These are phyloP conservation scores for Epinotia bilunana DNA, from an alignment of 2,888 invertebrate genomes.

Conservation along the genomic window DNA sequence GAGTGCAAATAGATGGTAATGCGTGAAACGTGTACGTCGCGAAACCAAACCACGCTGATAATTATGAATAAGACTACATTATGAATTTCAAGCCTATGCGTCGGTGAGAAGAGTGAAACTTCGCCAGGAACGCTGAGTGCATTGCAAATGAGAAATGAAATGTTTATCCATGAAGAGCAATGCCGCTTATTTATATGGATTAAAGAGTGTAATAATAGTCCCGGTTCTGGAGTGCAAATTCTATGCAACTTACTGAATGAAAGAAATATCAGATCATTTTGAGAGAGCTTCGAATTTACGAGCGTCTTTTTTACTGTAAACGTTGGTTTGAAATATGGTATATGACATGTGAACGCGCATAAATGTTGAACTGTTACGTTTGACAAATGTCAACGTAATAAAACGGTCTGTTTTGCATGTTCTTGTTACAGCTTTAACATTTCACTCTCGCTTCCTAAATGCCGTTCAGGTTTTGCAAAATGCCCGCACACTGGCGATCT, in stretches of 20 bases:
- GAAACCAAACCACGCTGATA: slow-evolving; percentile 30
- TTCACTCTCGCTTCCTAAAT: slow-evolving; percentile 36
- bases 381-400: slow-evolving; percentile 19
- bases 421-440: slow-evolving; percentile 31
- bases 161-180: slow-evolving; percentile 53
- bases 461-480: slow-evolving; percentile 1
- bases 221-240: neutral
- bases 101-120: slow-evolving; percentile 17
- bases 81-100: slow-evolving; percentile 27
- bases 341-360: slow-evolving; percentile 12
- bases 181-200: slow-evolving; percentile 58
- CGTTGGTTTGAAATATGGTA: slow-evolving; percentile 12
- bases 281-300: slow-evolving; percentile 19
- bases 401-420: slow-evolving; percentile 19
- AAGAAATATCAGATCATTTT: slow-evolving; percentile 7
- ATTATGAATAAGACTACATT: slow-evolving; percentile 8
- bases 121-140: slow-evolving; percentile 10
- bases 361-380: slow-evolving; percentile 25
- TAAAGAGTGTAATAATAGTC: slow-evolving; percentile 45
- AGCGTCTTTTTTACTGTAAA: slow-evolving; percentile 23
- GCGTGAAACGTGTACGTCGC: slow-evolving; percentile 54
- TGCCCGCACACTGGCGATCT: neutral
- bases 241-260: slow-evolving; percentile 13
- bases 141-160: slow-evolving; percentile 45
- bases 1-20: slow-evolving; percentile 57